A percentile compares a stretch with the other conserved stretches of the same genome.
phyloP scores from a whole-genome alignment of 2,888 invertebrate genomes.

The Merodon equestris region DNA sequence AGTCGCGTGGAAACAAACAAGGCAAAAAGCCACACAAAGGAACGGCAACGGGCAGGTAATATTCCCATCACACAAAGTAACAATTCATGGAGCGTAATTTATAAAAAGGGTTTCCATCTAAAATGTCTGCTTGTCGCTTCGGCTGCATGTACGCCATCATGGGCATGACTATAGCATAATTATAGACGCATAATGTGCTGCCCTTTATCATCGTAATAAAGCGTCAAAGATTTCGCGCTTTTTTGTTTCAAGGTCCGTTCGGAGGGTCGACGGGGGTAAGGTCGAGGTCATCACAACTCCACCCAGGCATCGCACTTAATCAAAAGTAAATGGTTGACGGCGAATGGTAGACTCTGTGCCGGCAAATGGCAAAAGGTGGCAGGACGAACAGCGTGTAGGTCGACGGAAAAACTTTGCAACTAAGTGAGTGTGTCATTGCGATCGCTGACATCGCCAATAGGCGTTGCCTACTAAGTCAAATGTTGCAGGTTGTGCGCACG shows the following conservation, averaged over 20 bases:
- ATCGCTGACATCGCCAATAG: slow-evolving; percentile 12
- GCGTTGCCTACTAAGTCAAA: slow-evolving; percentile 8
- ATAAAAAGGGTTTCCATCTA: slow-evolving; percentile 64
- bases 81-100: slow-evolving; percentile 62
- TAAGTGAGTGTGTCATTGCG: background rate
- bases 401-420: slow-evolving; percentile 9
- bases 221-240: slow-evolving; percentile 49
- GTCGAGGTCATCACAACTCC: background rate
- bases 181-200: slow-evolving; percentile 56
- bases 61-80: slow-evolving; percentile 61
- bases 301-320: slow-evolving; percentile 38
- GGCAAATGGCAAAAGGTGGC: slow-evolving; percentile 33
- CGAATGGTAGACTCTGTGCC: slow-evolving; percentile 28
- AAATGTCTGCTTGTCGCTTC: slow-evolving; percentile 30
- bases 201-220: slow-evolving; percentile 63
- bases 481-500: slow-evolving; percentile 21
- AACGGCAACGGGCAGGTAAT: slow-evolving; percentile 53
- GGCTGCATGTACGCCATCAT: background rate
- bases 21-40: slow-evolving; percentile 28
- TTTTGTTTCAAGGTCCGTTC: slow-evolving; percentile 13
- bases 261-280: background rate
- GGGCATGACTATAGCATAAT: slow-evolving; percentile 15
- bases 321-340: slow-evolving; percentile 16
- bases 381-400: slow-evolving; percentile 29
- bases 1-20: background rate